phyloP scores from a whole-genome alignment of 2,797 vertebrate species.

The Tragopan temminckii region DNA sequence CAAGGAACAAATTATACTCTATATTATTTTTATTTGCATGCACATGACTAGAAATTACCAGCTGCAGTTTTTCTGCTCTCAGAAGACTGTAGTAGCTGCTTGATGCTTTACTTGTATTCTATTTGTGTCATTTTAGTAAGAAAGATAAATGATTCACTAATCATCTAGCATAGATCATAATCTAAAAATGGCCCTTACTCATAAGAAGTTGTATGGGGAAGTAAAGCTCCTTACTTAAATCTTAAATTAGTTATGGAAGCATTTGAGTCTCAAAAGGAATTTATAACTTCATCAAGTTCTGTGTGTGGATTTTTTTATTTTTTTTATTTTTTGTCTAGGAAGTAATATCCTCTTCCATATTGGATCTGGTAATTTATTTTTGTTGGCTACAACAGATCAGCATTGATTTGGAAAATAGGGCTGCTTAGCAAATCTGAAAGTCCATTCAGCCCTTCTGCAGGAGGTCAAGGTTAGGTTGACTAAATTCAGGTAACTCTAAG shows the following conservation, averaged over 20 bases:
- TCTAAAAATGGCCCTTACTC: conserved; percentile 33
- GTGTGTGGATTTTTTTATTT: not conserved
- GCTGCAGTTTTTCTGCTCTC: conserved; percentile 33
- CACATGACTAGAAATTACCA: conserved; percentile 19
- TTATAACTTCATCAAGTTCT: not conserved
- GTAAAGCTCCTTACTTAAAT: not conserved
- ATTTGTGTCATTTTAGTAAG: conserved; percentile 42
- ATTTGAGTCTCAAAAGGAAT: not conserved
- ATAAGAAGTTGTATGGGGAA: not conserved
- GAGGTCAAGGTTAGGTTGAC: not conserved
- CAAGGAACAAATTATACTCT: conserved; percentile 60
- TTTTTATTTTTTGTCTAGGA: not conserved
- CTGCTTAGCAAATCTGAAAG: not conserved
- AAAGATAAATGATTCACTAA: not conserved
- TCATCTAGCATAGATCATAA: not conserved
- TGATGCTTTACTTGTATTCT: not conserved
- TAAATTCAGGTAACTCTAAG: not conserved
- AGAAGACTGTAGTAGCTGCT: not conserved
- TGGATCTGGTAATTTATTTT: not conserved
- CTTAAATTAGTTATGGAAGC: not conserved
- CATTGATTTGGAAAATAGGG: not conserved
- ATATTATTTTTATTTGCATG: conserved; percentile 50
- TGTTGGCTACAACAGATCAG: not conserved
- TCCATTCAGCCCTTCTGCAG: not conserved
- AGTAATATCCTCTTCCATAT: not conserved